Base-by-base conservation (phyloP, 1,140 invertebrate genomes). In the Phocides pigmalion region DNA sequence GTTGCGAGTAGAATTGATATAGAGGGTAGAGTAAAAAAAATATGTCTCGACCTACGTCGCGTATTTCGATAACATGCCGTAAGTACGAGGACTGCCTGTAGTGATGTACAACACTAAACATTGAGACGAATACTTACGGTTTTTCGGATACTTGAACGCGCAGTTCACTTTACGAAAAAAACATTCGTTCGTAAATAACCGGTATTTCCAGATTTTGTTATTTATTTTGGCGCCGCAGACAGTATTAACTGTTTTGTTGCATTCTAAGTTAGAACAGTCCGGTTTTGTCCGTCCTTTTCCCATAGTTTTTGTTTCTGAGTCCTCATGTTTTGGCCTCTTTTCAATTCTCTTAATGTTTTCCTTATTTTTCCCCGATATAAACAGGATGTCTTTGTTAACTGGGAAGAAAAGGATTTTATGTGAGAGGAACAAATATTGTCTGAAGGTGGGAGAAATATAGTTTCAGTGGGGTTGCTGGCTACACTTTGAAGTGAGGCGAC, bases 111-210 rank as follows among this genome's bases (percentile, higher is more conserved):
- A 32, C 2, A 3, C 28, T 1, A 28, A 28, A 4, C n/a, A n/a
- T n/a, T n/a, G n/a, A 28, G 8, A 62, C 70, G 11, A 44, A 20
- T 68, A 87, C 84, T 80, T 59, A 89, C 87, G 68, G 50, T 87
- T 89, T 9, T 51, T 54, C 8, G 65, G 64, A 64, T 84, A 69
- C 51, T 73, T 82, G 25, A 87, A 85, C 0, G 20, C 74, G 44
- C 87, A 89, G 32, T 89, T 88, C 0, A 88, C 85, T 70, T 87
- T 89, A 12, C 80, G 74, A 9, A 83, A 87, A 14, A 68, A 88
- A 41, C 87, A 90, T 6, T 88, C 80, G 12, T 87, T 90, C 12
- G 79, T 35, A 56, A 90, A 90, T 4, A 87, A 11, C 47, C 87
- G 72, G 22, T 81, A 81, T 58, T 68, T 83, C 54, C 62, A 70